phyloP scores from a whole-genome alignment of 2,113 vertebrate genomes.

The Cebus imitator region DNA sequence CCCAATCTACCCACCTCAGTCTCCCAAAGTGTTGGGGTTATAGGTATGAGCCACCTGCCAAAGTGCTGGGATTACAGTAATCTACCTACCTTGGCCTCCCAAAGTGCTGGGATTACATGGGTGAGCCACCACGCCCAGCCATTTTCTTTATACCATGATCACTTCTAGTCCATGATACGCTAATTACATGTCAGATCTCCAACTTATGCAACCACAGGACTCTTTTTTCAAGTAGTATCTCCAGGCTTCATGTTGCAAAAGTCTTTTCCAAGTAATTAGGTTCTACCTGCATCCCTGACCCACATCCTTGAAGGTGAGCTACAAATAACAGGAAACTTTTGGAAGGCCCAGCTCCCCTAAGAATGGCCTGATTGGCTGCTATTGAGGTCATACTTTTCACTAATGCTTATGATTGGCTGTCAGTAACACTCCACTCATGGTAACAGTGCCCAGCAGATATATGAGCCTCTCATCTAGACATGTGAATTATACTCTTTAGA shows the following conservation, averaged over 20 bases:
- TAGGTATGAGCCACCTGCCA: too few species aligned
- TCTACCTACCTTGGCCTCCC: too few species aligned
- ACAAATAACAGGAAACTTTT: constrained; percentile 21
- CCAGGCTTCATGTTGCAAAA: neutral
- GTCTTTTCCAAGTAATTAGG: neutral
- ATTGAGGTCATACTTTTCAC: constrained; percentile 41
- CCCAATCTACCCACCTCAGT: too few species aligned
- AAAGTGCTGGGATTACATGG: too few species aligned
- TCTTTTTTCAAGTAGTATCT: neutral
- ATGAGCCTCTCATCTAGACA: constrained; percentile 42
- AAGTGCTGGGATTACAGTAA: too few species aligned
- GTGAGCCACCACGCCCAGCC: too few species aligned
- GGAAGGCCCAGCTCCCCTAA: neutral
- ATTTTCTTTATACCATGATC: neutral
- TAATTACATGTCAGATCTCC: neutral
- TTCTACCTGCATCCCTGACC: neutral
- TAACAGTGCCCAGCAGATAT: constrained; percentile 23
- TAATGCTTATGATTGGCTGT: constrained; percentile 40
- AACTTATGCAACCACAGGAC: neutral
- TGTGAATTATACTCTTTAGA: constrained; percentile 60
- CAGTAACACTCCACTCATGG: neutral
- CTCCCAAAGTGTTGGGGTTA: too few species aligned
- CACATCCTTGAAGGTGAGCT: neutral
- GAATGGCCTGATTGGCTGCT: constrained; percentile 37
- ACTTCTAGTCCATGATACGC: neutral